Percentiles rank a stretch among this genome's conserved stretches.
These are phyloP conservation scores for Ianthella basta DNA, from an alignment of 37 sponge, comb jelly and placozoan genomes.

Conservation along the genomic window DNA sequence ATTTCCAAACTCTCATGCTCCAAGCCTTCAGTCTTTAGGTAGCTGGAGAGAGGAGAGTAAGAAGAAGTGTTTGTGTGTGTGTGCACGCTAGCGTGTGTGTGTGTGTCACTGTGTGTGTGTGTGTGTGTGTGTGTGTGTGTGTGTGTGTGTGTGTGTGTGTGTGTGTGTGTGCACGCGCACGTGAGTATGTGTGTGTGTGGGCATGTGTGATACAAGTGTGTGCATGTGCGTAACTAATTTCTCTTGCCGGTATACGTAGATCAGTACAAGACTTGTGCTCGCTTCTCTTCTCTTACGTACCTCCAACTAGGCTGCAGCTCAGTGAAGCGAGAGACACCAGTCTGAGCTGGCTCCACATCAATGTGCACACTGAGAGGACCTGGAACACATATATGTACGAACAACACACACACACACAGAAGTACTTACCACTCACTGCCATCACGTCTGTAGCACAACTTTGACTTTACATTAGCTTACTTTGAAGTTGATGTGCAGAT, in stretches of 20 bases:
- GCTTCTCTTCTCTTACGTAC: neutral
- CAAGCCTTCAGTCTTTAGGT: constrained; percentile 72
- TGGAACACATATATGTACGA: too few species aligned
- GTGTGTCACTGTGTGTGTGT: constrained; percentile 10
- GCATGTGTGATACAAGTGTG: neutral
- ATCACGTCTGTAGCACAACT: too few species aligned
- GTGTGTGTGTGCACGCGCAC: neutral
- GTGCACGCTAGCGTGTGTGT: neutral
- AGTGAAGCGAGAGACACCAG: constrained; percentile 22
- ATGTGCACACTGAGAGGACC: neutral
- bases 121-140: constrained; percentile 30
- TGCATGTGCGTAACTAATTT: neutral
- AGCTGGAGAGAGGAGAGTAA: constrained; percentile 38
- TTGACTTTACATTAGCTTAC: neutral
- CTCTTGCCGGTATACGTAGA: neutral
- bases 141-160: constrained; percentile 8
- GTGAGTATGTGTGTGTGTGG: neutral
- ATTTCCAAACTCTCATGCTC: constrained; percentile 29
- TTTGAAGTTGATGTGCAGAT: neutral
- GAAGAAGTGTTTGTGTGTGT: constrained; percentile 5
- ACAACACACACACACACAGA: too few species aligned
- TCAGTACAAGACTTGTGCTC: neutral
- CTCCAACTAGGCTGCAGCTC: neutral
- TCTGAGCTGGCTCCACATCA: constrained; percentile 19
- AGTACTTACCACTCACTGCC: too few species aligned